Conservation (phyloP, 2,113 vertebrate genomes). For the Centropus unirufus region DNA sequence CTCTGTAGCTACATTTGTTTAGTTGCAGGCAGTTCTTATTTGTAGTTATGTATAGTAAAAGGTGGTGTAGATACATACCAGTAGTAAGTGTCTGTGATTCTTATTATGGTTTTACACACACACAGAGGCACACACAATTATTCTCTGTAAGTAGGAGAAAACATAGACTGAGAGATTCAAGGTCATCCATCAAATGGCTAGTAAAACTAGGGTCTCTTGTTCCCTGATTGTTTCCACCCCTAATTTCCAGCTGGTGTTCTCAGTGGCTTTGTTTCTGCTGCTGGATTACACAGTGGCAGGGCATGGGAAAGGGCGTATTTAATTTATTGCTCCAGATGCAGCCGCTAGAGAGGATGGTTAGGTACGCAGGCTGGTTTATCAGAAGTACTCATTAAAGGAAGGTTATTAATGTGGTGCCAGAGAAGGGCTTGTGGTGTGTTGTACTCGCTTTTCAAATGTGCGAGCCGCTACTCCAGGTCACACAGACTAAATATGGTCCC, state of each 20-base stretch:
- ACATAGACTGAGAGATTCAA: background rate
- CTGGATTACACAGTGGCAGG: background rate
- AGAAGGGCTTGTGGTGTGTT: background rate
- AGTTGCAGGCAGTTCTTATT: background rate
- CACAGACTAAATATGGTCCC: background rate
- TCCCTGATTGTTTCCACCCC: background rate
- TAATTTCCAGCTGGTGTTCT: background rate
- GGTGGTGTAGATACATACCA: background rate
- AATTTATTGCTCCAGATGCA: background rate
- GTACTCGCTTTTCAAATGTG: background rate
- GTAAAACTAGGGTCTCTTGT: background rate
- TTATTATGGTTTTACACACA: background rate
- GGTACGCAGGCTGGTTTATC: background rate
- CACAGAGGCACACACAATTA: background rate
- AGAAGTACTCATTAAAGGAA: background rate
- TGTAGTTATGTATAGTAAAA: background rate
- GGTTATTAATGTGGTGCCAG: constrained; percentile 6
- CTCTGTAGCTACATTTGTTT: background rate
- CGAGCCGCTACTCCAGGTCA: background rate
- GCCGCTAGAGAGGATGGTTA: background rate
- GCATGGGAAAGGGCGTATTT: background rate
- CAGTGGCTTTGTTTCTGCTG: background rate
- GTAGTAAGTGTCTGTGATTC: background rate
- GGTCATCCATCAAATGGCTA: background rate
- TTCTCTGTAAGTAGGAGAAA: background rate